Base-by-base conservation (phyloP, 2,888 invertebrate species). In the Epinotia nisella region DNA sequence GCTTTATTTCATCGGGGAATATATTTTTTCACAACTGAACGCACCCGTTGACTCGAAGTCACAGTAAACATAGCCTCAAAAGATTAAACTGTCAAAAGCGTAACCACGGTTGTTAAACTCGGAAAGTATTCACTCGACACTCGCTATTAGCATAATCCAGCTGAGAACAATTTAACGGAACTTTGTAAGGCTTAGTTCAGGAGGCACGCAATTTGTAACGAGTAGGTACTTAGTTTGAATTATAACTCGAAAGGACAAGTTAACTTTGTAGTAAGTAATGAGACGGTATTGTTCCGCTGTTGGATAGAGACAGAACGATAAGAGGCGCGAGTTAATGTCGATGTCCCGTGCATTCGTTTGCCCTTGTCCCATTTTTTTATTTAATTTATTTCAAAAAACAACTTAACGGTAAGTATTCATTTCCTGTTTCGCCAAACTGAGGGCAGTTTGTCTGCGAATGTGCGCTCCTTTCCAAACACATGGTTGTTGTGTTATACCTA, bases 191-290 rank as follows among this genome's bases (percentile, higher is more conserved):
- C 59, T 59, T 59, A 66, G 66, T 67, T 58, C 70, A 51, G 66
- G 21, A 75, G 82, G 81, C 83, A 82, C 83, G 84, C 82, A 82
- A 80, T 81, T 83, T 81, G 79, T 77, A 49, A 74, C 45, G 55
- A 58, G 60, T n/a, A 49, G n/a, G 49, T 65, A 24, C 56, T 67
- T 53, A 39, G 39, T 64, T 29, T 29, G 62, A 64, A 49, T 64
- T 51, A 64, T 35, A 19, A 51, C 64, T 61, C 7, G 49, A 7
- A 35, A 35, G 49, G 49, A 49, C n/a, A 49, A 35, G 21, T 9
- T 35, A 35, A 49, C 49, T 61, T 19, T 39, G 39, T 61, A 45
- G 21, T 49, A 49, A 49, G 49, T n/a, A 49, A 49, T 49, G 49
- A 49, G 49, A 49, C 49, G n/a, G n/a, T 49, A 49, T 49, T n/a